These are phyloP conservation scores for Notamacropus eugenii DNA, from an alignment of 2,797 vertebrate species.

Conservation along the genomic window DNA sequence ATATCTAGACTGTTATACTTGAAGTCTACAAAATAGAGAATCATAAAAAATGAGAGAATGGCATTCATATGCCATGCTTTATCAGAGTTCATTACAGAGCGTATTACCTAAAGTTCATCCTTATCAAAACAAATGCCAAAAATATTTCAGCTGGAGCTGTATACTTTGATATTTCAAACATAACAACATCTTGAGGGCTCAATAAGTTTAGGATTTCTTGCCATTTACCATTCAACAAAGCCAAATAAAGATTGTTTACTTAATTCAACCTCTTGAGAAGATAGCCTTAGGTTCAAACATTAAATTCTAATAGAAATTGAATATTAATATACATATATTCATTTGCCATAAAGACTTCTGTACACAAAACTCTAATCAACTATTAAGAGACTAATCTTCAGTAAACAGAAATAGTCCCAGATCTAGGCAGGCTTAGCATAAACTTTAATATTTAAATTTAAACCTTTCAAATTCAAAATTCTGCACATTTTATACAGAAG, in stretches of 20 bases:
- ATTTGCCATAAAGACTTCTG: conserved; percentile 29
- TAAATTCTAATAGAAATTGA: conserved; percentile 52
- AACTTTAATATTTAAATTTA: background rate
- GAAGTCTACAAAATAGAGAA: background rate
- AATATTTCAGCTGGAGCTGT: conserved; percentile 69
- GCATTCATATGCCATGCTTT: background rate
- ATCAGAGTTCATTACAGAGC: background rate
- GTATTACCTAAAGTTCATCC: conserved; percentile 44
- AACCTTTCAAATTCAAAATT: background rate
- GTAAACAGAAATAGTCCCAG: background rate
- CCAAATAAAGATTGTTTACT: conserved; percentile 55
- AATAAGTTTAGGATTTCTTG: conserved; percentile 67
- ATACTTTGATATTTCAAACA: conserved; percentile 62
- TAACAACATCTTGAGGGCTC: conserved; percentile 67
- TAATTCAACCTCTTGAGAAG: conserved; percentile 44
- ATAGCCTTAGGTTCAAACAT: conserved; percentile 36
- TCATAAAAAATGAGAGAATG: background rate
- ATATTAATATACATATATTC: conserved; percentile 49
- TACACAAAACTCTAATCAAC: conserved; percentile 21
- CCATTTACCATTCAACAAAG: conserved; percentile 54
- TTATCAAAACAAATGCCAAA: conserved; percentile 75
- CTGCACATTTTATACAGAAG: background rate
- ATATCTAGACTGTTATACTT: background rate
- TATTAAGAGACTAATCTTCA: conserved; percentile 4
- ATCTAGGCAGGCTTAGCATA: background rate